Evolutionary conservation across 2,113 vertebrate genomes (phyloP).

Genomic region (Rhadina sibilatrix): DNA sequence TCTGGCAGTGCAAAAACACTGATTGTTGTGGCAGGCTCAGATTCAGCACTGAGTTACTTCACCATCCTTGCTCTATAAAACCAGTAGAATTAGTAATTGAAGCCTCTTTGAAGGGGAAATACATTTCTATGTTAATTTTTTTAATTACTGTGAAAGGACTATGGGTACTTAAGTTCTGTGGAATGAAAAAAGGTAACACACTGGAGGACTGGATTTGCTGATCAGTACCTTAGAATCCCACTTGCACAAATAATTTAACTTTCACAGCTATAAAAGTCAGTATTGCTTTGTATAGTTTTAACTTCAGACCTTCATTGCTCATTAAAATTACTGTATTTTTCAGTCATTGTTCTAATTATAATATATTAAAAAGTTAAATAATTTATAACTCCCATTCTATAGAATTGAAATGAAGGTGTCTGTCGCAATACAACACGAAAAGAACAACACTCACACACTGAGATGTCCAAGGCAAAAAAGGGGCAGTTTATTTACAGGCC

Average conservation of each 20-base stretch:
- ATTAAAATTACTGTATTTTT: not conserved
- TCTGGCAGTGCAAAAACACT: not conserved
- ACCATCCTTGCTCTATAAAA: not conserved
- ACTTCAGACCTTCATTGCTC: not conserved
- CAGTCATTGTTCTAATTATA: not conserved
- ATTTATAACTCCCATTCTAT: not conserved
- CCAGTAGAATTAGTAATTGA: conserved; percentile 4
- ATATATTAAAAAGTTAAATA: not conserved
- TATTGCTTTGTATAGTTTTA: not conserved
- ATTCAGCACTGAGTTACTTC: not conserved
- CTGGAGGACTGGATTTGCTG: not conserved
- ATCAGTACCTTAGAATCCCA: not conserved
- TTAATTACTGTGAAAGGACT: not conserved
- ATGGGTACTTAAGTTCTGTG: not conserved
- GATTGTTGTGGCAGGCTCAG: not conserved
- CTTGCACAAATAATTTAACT: not conserved
- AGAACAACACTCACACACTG: no score
- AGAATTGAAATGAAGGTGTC: not conserved
- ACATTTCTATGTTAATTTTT: not conserved
- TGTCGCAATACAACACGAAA: no score
- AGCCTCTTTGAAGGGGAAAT: not conserved
- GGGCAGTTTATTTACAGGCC: no score
- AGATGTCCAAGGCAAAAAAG: no score
- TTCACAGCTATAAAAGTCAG: not conserved
- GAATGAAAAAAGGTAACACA: not conserved